Base-by-base conservation (phyloP, 2,888 invertebrate species). In the Boloria selene region DNA sequence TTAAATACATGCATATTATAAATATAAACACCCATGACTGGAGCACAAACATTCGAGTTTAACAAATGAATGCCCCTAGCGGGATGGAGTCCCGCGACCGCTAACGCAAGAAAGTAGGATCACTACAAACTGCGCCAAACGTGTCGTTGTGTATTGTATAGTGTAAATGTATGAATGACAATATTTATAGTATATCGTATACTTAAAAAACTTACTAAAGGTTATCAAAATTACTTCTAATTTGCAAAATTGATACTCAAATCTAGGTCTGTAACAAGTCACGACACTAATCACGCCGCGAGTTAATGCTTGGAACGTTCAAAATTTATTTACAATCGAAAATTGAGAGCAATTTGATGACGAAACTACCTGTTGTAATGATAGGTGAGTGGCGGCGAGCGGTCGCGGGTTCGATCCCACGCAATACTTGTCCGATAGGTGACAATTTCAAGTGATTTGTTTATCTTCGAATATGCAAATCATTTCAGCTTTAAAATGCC, bases 351-450 rank as follows among this genome's bases (percentile, higher is more conserved):
- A 68, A 70, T 70, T 70, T 68, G 61, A 60, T 70, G 65, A 58
- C 68, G 68, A 61, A 70, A 70, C 56, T 63, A 69, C 69, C 61
- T 69, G 69, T 61, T 49, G 56, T 64, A 64, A 64, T 63, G 60
- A 69, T 65, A 58, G 65, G 61, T 18, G 67, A 67, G 54, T 64
- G 63, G 45, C 4, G 13, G 59, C 31, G 49, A 58, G 22, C 16
- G 67, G 72, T 68, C 65, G 68, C 68, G 64, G 55, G 58, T 68
- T 68, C 65, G 61, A 62, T 56, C 72, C 72, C 66, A 70, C 70
- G 67, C 70, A 62, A 5, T 18, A 2, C 17, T 26, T 17, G 18
- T 38, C 54, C 49, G 52, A 42, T 45, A 3, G 10, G 49, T 62
- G 55, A 61, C 61, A 47, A 45, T 61, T 16, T 44, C 44, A 3